Percentiles rank a stretch among this genome's conserved stretches.
Conservation (phyloP, 1,140 invertebrate species). For the Kradibia gibbosae region DNA sequence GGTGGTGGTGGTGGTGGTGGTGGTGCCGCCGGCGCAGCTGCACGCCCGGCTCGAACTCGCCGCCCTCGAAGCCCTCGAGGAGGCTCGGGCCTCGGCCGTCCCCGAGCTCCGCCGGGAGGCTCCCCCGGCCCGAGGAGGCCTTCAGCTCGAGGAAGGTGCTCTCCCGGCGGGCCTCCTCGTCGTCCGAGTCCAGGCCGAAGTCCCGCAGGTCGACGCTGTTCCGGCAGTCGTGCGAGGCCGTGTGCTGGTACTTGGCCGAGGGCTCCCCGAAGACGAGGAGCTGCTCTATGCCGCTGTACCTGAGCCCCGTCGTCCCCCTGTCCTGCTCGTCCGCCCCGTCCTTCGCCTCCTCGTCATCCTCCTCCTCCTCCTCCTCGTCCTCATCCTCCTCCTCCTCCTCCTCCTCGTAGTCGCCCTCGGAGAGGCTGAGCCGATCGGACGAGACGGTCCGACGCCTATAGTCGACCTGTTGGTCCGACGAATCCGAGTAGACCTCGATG, state of each 20-base stretch:
- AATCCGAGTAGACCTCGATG: slow-evolving; percentile 54
- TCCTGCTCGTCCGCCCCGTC: neutral
- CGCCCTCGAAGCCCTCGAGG: neutral
- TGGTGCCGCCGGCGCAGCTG: slow-evolving; percentile 53
- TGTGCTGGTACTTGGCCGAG: slow-evolving; percentile 60
- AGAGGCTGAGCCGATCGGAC: neutral
- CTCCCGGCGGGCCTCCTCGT: slow-evolving; percentile 60
- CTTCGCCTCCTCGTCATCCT: slow-evolving; percentile 58
- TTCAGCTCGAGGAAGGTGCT: slow-evolving; percentile 66
- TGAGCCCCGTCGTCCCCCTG: neutral
- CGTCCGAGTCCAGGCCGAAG: slow-evolving; percentile 64
- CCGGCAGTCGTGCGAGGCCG: slow-evolving; percentile 66
- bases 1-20: slow-evolving; percentile 52
- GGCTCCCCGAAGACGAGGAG: slow-evolving; percentile 61
- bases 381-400: slow-evolving; percentile 59
- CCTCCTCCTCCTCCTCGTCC: neutral
- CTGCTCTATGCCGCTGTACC: slow-evolving; percentile 60
- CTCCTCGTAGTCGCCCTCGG: slow-evolving; percentile 51
- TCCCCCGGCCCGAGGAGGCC: neutral
- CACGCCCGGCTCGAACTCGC: slow-evolving; percentile 54
- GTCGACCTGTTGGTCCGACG: slow-evolving; percentile 21
- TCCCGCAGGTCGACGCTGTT: slow-evolving; percentile 70
- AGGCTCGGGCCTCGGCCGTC: too few relatives aligned
- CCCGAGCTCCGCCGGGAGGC: neutral
- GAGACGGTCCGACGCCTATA: neutral